phyloP scores from a whole-genome alignment of 2,113 vertebrate genomes.

The Pelecanoides urinatrix region DNA sequence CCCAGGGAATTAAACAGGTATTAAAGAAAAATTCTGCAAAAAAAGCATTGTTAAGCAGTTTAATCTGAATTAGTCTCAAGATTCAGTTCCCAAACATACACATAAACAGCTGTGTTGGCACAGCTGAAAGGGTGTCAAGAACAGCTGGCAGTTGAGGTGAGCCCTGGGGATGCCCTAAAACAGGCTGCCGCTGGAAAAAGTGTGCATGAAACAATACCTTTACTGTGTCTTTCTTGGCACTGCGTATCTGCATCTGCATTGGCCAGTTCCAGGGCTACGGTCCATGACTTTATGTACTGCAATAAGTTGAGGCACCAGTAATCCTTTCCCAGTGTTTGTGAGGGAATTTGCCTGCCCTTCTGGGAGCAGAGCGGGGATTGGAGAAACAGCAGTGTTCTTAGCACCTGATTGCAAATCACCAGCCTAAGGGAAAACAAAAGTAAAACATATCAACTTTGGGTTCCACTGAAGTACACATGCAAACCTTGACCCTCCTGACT shows the following conservation, averaged over 20 bases:
- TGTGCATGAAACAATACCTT: neutral
- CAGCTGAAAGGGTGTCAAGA: neutral
- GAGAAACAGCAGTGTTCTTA: neutral
- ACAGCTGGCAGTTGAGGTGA: neutral
- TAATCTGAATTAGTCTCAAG: neutral
- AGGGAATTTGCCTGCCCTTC: neutral
- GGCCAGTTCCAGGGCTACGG: neutral
- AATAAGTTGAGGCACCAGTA: neutral
- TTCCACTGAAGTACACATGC: neutral
- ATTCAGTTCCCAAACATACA: neutral
- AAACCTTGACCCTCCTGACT: neutral
- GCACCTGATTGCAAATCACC: neutral
- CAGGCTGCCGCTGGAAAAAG: neutral
- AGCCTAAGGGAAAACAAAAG: neutral
- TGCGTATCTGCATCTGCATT: neutral
- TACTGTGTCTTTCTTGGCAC: neutral
- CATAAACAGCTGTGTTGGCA: neutral
- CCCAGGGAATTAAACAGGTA: neutral
- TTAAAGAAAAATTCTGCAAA: neutral
- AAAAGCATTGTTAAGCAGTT: neutral
- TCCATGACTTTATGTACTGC: neutral
- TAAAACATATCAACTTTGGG: neutral
- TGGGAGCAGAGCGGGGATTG: neutral
- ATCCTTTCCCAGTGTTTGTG: neutral
- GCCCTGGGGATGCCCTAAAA: neutral